Conservation (phyloP, 2,797 vertebrate species). For the Glyptemys insculpta region DNA sequence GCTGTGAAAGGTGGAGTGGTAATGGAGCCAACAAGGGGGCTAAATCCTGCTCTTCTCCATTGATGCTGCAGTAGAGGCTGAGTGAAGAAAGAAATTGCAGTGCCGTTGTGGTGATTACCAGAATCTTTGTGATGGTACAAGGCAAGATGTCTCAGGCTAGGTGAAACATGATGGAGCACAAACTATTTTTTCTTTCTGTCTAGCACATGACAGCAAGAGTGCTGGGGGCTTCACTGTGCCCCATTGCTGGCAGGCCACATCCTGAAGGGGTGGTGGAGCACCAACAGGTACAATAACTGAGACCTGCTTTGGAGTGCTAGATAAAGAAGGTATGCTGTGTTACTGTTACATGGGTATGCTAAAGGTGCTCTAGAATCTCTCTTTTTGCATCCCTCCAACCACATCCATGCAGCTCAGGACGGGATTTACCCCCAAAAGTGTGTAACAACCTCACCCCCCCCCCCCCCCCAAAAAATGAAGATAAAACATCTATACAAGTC, state of each 20-base stretch:
- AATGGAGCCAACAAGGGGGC: not conserved
- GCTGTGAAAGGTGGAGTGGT: not conserved
- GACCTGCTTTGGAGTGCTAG: not conserved
- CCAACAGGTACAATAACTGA: not conserved
- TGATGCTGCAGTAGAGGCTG: not conserved
- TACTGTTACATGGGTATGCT: not conserved
- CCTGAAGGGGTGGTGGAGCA: not conserved
- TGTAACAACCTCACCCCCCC: not conserved
- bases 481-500: not conserved
- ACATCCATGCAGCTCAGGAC: not conserved
- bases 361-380: not conserved
- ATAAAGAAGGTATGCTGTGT: not conserved
- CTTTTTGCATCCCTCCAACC: not conserved
- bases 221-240: not conserved
- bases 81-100: not conserved
- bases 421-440: not conserved
- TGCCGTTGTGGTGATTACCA: not conserved
- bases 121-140: not conserved
- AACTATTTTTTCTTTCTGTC: not conserved
- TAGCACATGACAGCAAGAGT: not conserved
- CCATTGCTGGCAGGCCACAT: not conserved
- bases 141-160: not conserved
- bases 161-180: not conserved
- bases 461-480: too few relatives aligned
- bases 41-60: not conserved